A percentile compares a stretch with the other conserved stretches of the same genome.
These are phyloP conservation scores for Scleropages formosus DNA, from an alignment of 2,797 vertebrate species.

Conservation along the genomic window DNA sequence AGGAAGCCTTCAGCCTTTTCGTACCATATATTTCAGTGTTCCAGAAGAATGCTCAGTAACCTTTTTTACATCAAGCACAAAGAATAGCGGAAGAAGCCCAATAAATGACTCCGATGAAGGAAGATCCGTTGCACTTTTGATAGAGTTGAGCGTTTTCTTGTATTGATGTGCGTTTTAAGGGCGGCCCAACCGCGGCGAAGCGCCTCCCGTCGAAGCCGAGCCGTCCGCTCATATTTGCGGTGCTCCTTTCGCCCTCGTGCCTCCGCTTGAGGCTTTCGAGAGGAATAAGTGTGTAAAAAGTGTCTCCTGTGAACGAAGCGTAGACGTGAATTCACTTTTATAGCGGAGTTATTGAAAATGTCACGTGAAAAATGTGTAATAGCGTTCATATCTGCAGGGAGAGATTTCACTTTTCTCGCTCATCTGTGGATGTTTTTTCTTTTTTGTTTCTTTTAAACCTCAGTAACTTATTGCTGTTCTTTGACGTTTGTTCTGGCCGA, in stretches of 20 bases:
- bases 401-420: neutral
- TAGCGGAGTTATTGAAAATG: too few species aligned
- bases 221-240: too few species aligned
- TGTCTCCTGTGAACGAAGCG: too few species aligned
- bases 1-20: neutral
- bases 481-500: neutral
- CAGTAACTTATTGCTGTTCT: slow-evolving; percentile 17
- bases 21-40: too few species aligned
- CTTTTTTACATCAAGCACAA: neutral
- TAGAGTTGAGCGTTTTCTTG: neutral
- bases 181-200: too few species aligned
- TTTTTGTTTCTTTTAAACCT: neutral
- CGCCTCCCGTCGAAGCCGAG: too few species aligned
- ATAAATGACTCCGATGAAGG: slow-evolving; percentile 8
- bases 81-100: neutral
- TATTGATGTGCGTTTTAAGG: neutral
- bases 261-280: too few species aligned
- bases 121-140: neutral
- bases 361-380: too few species aligned
- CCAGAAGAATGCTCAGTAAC: neutral
- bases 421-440: neutral
- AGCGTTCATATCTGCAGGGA: neutral
- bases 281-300: too few species aligned
- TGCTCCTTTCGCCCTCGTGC: too few species aligned
- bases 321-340: too few species aligned